Evolutionary conservation across 2,888 invertebrate genomes (phyloP).

Genomic region (Chrysolina haemoptera): DNA sequence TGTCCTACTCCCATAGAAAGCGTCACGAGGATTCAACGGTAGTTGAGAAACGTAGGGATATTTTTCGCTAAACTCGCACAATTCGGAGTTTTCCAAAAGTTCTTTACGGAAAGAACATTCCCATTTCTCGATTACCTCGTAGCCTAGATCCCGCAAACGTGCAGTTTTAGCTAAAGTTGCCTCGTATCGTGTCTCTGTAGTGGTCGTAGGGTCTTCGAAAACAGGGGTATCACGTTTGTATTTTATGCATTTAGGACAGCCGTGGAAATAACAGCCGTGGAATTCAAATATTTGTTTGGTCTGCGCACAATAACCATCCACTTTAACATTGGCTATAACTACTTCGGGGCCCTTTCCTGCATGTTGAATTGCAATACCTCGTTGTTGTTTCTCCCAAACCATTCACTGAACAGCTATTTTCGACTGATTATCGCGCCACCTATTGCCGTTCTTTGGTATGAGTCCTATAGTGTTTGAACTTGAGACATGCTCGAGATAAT

Average conservation of each 20-base stretch:
- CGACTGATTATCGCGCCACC: constrained; percentile 45
- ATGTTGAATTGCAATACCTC: constrained; percentile 46
- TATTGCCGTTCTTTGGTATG: constrained; percentile 10
- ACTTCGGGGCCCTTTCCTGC: constrained; percentile 47
- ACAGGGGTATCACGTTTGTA: constrained; percentile 23
- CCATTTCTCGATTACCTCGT: constrained; percentile 45
- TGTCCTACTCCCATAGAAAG: constrained; percentile 48
- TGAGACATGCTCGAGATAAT: constrained; percentile 2
- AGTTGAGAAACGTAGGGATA: constrained; percentile 30
- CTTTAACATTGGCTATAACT: constrained; percentile 9
- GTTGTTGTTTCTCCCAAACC: constrained; percentile 6
- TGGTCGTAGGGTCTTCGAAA: constrained; percentile 31
- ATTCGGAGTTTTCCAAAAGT: constrained; percentile 9
- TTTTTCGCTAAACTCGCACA: constrained; percentile 6
- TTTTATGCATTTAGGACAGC: constrained; percentile 39
- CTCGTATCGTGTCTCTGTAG: constrained; percentile 35
- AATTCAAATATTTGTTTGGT: constrained; percentile 46
- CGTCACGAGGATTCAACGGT: constrained; percentile 42
- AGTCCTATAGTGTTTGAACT: constrained; percentile 13
- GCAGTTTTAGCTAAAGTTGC: neutral
- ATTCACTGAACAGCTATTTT: constrained; percentile 43
- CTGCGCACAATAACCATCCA: too few relatives aligned
- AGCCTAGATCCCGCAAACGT: constrained; percentile 32
- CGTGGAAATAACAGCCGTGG: constrained; percentile 49
- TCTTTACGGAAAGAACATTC: constrained; percentile 44